Evolutionary conservation across 2,797 vertebrate species (phyloP).

Genomic region (Gymnopithys bicolor): DNA sequence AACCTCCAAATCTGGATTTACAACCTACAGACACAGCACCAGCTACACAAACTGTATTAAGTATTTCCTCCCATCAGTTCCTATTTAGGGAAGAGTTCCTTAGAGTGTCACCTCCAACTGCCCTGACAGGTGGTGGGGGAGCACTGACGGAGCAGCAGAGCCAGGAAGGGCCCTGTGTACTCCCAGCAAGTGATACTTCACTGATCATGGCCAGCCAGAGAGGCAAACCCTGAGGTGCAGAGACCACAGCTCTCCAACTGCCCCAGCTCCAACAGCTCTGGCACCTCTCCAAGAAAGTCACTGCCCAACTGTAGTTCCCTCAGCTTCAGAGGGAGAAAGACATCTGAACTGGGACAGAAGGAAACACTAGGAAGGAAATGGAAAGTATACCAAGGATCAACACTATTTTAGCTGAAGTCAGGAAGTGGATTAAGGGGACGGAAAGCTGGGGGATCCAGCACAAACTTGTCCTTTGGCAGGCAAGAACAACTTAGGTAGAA

Average conservation of each 20-base stretch:
- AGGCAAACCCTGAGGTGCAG: background rate
- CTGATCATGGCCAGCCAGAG: background rate
- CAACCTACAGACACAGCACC: background rate
- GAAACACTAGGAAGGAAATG: background rate
- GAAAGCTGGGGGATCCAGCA: background rate
- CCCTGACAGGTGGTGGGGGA: rapidly evolving
- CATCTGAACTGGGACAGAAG: background rate
- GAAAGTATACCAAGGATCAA: background rate
- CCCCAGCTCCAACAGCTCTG: background rate
- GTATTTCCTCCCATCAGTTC: background rate
- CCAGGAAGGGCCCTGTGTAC: background rate
- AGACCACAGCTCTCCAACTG: background rate
- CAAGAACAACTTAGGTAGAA: background rate
- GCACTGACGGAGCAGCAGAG: background rate
- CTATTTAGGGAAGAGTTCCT: background rate
- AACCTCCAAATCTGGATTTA: background rate
- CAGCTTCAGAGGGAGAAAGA: background rate
- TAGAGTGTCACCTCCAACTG: background rate
- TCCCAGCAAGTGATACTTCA: background rate
- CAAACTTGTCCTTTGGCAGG: background rate
- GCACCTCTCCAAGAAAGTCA: background rate
- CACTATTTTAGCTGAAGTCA: background rate
- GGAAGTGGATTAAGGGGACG: background rate
- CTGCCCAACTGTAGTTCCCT: background rate
- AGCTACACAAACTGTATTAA: background rate